Evolutionary conservation across 2,888 invertebrate genomes (phyloP), one percentile per base, ranked within the genome.

Genomic region (Rhynchonema sp.): DNA sequence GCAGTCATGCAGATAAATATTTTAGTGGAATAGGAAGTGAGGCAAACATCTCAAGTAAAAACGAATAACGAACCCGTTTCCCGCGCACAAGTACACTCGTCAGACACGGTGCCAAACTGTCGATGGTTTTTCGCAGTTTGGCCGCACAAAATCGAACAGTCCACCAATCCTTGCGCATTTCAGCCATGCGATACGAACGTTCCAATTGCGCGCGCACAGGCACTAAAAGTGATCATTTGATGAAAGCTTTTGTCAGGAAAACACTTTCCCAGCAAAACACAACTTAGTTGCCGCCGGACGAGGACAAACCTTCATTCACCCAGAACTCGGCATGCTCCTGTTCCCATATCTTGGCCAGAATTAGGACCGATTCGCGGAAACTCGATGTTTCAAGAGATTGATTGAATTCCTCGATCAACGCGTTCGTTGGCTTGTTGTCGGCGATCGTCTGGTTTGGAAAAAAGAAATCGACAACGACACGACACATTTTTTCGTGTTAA

Each of bases 51-150:
- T 22, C 13, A 13, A 46, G 13, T 17, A 13, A 46, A 17, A n/a
- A n/a, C n/a, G n/a, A n/a, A n/a, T n/a, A n/a, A n/a, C 65, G 62
- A 53, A 87, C 88, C 82, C 94, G 92, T 76, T 96, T 98, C 63
- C 96, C 96, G 75, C 91, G 87, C 53, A 98, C 98, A 56, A 98
- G 80, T 65, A 98, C 87, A 49, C 90, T 88, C 53, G 98, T 98
- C 69, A 98, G 91, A 72, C 91, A 92, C 3, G 98, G 98, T 75
- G 92, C 92, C 70, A 98, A 87, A 64, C 91, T 91, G 77, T 98
- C 96, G 17, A 96, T 94, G 60, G 89, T 85, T 75, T 96, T 94
- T 74, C 83, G 83, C 62, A 98, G 80, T 60, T 94, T 79, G 67
- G 90, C 90, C 64, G 91, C 90, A 71, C 92, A 91, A 75, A 90